These are phyloP conservation scores for Hycleus phaleratus DNA, from an alignment of 1,140 invertebrate genomes.

Conservation along the genomic window DNA sequence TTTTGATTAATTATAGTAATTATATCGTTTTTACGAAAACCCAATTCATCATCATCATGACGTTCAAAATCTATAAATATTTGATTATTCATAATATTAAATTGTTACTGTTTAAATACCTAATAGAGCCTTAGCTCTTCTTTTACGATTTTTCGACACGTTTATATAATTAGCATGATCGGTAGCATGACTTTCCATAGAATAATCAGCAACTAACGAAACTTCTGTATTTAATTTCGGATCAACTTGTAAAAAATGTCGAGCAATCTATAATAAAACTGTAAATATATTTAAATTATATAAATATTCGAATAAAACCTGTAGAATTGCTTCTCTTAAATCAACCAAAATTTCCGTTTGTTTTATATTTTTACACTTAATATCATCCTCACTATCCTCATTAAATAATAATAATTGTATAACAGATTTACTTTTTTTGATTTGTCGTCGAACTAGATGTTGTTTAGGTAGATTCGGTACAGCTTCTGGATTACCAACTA, in stretches of 20 bases:
- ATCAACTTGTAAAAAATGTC: slow-evolving; percentile 81
- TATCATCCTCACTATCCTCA: slow-evolving; percentile 66
- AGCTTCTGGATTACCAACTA: slow-evolving; percentile 84
- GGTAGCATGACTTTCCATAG: slow-evolving; percentile 86
- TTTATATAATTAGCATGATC: slow-evolving; percentile 93
- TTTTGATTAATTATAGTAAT: slow-evolving; percentile 96
- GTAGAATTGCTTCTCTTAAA: slow-evolving; percentile 88
- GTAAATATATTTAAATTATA: slow-evolving; percentile 1
- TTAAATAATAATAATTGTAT: slow-evolving; percentile 86
- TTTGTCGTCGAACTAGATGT: slow-evolving; percentile 73
- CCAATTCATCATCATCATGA: slow-evolving; percentile 96
- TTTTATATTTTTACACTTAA: slow-evolving; percentile 93
- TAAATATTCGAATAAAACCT: slow-evolving; percentile 37
- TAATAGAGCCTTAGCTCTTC: slow-evolving; percentile 89
- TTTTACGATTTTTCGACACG: slow-evolving; percentile 75
- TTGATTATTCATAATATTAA: slow-evolving; percentile 12
- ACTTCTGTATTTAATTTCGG: slow-evolving; percentile 63
- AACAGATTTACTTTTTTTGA: slow-evolving; percentile 86
- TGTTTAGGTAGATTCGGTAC: slow-evolving; percentile 88
- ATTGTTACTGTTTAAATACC: slow-evolving; percentile 38
- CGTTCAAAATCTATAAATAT: slow-evolving; percentile 82
- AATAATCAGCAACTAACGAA: slow-evolving; percentile 86
- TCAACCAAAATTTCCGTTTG: slow-evolving; percentile 93
- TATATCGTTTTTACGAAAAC: slow-evolving; percentile 97
- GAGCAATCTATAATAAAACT: slow-evolving; percentile 56